Percentiles rank a stretch among this genome's conserved stretches.
Conservation (phyloP, 2,113 vertebrate species). For the Zosterops pallidus region DNA sequence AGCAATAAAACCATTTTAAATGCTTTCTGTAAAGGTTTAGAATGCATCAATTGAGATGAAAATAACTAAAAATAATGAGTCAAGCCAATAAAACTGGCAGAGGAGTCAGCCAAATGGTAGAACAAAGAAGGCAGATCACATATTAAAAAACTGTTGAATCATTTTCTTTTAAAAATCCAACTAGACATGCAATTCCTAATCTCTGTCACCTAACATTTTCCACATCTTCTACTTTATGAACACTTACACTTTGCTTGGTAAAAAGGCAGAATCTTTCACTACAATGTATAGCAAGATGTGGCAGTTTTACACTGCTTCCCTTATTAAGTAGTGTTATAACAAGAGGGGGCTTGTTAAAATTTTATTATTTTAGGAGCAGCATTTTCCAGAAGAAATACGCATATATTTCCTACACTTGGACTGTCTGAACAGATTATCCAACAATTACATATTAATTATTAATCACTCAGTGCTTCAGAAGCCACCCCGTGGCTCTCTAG, state of each 20-base stretch:
- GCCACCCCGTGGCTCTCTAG: neutral
- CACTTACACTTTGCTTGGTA: neutral
- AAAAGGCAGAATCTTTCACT: neutral
- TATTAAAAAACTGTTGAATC: neutral
- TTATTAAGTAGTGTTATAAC: neutral
- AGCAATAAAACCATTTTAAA: neutral
- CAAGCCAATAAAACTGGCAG: neutral
- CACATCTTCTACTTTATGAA: neutral
- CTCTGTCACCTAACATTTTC: neutral
- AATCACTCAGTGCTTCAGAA: conserved; percentile 20
- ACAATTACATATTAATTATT: conserved; percentile 43
- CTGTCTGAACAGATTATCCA: conserved; percentile 29
- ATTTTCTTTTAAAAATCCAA: conserved; percentile 2
- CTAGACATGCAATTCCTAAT: neutral
- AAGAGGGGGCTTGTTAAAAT: neutral
- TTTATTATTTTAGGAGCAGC: neutral
- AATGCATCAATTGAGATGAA: neutral
- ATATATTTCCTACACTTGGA: neutral
- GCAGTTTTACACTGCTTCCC: neutral
- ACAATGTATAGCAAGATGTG: neutral
- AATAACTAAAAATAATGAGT: conserved; percentile 6
- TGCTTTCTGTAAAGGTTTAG: neutral
- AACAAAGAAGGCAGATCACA: neutral
- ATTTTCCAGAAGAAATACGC: neutral
- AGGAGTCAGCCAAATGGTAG: neutral